A percentile compares a stretch with the other conserved stretches of the same genome.
phyloP scores from a whole-genome alignment of 2,888 invertebrate species.

The Osmoderma eremita region DNA sequence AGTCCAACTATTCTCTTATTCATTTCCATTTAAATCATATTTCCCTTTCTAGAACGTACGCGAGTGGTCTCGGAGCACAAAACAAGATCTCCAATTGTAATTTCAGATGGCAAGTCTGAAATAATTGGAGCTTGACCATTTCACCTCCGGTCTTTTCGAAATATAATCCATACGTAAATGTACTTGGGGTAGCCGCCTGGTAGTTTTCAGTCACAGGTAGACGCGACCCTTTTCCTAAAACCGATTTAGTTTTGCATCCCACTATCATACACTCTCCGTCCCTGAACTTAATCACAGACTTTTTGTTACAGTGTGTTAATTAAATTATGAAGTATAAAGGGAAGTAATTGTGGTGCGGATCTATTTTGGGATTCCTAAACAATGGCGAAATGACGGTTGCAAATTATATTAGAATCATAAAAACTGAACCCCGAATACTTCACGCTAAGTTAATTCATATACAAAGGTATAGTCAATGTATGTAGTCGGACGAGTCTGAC shows the following conservation, averaged over 20 bases:
- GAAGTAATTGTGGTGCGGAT: too few relatives aligned
- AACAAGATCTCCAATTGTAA: constrained; percentile 28
- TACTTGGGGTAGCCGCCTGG: constrained; percentile 13
- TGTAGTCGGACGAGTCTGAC: too few relatives aligned
- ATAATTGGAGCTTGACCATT: constrained; percentile 37
- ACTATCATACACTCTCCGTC: constrained; percentile 19
- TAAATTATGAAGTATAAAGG: constrained; percentile 9
- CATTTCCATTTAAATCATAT: constrained; percentile 30
- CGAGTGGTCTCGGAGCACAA: constrained; percentile 10
- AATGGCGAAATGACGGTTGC: too few relatives aligned
- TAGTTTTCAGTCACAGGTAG: constrained; percentile 35
- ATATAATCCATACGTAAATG: constrained; percentile 34
- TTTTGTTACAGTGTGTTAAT: constrained; percentile 23
- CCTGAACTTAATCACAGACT: constrained; percentile 16
- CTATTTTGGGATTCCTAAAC: too few relatives aligned
- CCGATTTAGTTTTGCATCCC: constrained; percentile 32
- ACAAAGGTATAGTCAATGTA: too few relatives aligned
- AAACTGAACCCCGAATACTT: too few relatives aligned
- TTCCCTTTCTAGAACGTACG: constrained; percentile 17
- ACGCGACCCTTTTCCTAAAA: constrained; percentile 28
- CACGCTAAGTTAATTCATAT: too few relatives aligned
- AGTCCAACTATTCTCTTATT: not conserved
- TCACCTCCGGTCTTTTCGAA: constrained; percentile 34
- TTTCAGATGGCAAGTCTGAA: constrained; percentile 28
- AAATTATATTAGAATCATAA: too few relatives aligned